These are phyloP conservation scores for Ptychobarbus kaznakovi DNA, from an alignment of 2,797 vertebrate species.

Conservation along the genomic window DNA sequence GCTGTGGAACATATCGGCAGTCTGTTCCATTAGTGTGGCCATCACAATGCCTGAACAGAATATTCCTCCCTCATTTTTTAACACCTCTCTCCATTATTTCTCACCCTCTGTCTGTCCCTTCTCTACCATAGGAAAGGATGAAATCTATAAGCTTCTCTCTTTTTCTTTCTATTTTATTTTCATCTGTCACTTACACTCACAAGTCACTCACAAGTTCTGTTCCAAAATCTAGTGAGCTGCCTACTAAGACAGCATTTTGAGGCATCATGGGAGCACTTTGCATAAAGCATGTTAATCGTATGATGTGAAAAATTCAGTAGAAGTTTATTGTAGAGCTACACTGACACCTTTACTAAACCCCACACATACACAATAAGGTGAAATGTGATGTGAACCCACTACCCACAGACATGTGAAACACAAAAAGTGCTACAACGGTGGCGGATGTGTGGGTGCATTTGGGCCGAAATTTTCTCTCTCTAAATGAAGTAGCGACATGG, in stretches of 20 bases:
- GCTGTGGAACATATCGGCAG: not conserved
- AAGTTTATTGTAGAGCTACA: not conserved
- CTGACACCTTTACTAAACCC: not conserved
- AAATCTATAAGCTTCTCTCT: not conserved
- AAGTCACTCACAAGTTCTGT: not conserved
- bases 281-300: not conserved
- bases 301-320: not conserved
- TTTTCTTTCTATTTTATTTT: not conserved
- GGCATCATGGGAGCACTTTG: not conserved
- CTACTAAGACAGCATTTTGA: not conserved
- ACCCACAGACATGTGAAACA: slow-evolving; percentile 24
- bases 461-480: slow-evolving; percentile 62
- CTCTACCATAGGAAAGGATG: not conserved
- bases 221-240: not conserved
- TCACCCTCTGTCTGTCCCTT: not conserved
- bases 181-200: not conserved
- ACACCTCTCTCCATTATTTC: not conserved
- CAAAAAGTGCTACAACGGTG: not conserved
- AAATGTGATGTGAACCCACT: slow-evolving; percentile 1
- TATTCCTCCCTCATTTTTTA: not conserved
- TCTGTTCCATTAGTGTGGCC: not conserved
- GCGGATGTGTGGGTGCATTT: slow-evolving; percentile 36
- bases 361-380: not conserved
- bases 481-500: slow-evolving; percentile 64
- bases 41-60: slow-evolving; percentile 16